Base-by-base conservation (phyloP, 1,140 invertebrate genomes). In the Sipha flava region DNA sequence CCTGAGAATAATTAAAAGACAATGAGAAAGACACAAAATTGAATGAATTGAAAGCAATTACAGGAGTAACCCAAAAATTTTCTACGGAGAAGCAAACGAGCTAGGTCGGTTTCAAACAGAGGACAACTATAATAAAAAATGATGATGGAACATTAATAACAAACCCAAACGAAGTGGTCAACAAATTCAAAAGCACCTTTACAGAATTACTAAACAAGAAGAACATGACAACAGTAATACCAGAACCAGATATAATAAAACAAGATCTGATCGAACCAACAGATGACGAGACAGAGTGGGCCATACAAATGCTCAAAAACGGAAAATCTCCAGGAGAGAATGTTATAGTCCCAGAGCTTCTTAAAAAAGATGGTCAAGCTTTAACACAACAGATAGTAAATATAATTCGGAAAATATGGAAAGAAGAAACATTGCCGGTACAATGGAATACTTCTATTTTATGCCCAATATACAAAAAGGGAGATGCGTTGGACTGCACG, bases 261-360 rank as follows among this genome's bases (percentile, higher is more conserved):
- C 54, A 59, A 59, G 23, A 59, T 26, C 23, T 59, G n/a, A 59
- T 59, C 54, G 54, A 59, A 59, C 54, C 54, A 59, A 59, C 54
- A 59, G 54, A 40, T 21, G 31, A 68, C 34, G 21, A 68, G 21
- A 4, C 26, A 59, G 54, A 59, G 18, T 23, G 2, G 26, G 82
- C 91, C 90, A 59, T 26, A 59, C 54, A 59, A 59, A 59, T 59
- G 54, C 54, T 59, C 54, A 59, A 59, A 29, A 75, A 75, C 31
- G 47, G 47, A 34, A 29, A 43, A 18, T 34, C 68, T 14, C 68
- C 68, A 40, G 68, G 68, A 47, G 68, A 72, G 43, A 18, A 72
- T 43, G 43, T 40, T 43, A 72, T 72, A 34, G 21, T 18, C 21
- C 12, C 34, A 40, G 29, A 72, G 21, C 43, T 72, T 12, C 43